phyloP scores from a whole-genome alignment of 1,140 invertebrate species.

The Drosophila yakuba region DNA sequence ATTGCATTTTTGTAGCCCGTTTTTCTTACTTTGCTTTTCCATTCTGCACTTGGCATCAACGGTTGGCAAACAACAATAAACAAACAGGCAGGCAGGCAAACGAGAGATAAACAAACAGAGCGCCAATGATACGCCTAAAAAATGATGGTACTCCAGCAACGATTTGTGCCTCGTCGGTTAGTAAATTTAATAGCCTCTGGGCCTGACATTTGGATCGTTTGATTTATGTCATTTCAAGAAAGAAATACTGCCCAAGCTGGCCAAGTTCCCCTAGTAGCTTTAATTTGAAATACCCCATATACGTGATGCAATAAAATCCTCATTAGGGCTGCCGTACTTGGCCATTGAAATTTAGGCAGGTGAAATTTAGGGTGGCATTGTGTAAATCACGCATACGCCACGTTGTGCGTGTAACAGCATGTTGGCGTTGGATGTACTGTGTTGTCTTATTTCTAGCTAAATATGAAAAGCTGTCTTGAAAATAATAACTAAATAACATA shows the following conservation, averaged over 20 bases:
- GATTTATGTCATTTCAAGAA: slow-evolving; percentile 51
- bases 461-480: no score
- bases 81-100: slow-evolving; percentile 13
- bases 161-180: slow-evolving; percentile 29
- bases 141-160: slow-evolving; percentile 23
- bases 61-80: slow-evolving; percentile 30
- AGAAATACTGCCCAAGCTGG: slow-evolving; percentile 34
- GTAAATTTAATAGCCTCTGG: slow-evolving; percentile 70
- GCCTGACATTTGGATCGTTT: slow-evolving; percentile 40
- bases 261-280: slow-evolving; percentile 2
- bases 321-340: slow-evolving; percentile 41
- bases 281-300: slow-evolving; percentile 6
- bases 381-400: slow-evolving; percentile 70
- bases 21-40: slow-evolving; percentile 27
- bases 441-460: slow-evolving; percentile 4
- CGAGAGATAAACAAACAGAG: slow-evolving; percentile 50
- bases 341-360: background rate
- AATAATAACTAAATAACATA: background rate
- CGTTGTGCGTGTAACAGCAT: slow-evolving; percentile 34
- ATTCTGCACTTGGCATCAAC: slow-evolving; percentile 50
- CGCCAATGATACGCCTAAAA: slow-evolving; percentile 44
- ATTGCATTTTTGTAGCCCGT: slow-evolving; percentile 67
- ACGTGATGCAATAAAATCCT: slow-evolving; percentile 42
- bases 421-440: background rate
- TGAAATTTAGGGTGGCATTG: background rate